These are phyloP conservation scores for Poecilia picta DNA, from an alignment of 2,797 vertebrate genomes.

Conservation along the genomic window DNA sequence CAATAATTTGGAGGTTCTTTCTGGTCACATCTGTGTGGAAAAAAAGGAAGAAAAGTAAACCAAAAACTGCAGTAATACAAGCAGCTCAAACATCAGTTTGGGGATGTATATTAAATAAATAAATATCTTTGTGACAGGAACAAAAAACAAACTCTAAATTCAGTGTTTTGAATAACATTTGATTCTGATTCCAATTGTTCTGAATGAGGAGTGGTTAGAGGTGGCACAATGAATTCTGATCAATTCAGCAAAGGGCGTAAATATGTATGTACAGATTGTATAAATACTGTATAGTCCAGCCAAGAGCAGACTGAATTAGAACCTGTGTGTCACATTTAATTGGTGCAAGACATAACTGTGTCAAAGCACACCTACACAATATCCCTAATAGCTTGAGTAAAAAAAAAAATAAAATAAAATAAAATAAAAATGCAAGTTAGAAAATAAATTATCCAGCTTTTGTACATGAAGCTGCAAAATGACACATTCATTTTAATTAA, in stretches of 20 bases:
- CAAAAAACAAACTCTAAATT: not conserved
- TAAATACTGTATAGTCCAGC: constrained; percentile 14
- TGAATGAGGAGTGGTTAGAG: not conserved
- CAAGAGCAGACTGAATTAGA: constrained; percentile 32
- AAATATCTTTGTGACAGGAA: not conserved
- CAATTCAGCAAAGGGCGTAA: constrained; percentile 8
- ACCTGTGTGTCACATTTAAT: constrained; percentile 40
- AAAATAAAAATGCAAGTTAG: not conserved
- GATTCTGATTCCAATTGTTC: not conserved
- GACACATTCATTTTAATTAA: not conserved
- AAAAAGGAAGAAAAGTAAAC: constrained; percentile 6
- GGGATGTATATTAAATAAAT: not conserved
- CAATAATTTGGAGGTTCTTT: constrained; percentile 53
- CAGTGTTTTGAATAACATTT: not conserved
- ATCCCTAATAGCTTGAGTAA: constrained; percentile 7
- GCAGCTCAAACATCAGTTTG: not conserved
- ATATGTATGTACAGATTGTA: constrained; percentile 16
- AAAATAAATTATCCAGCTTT: not conserved
- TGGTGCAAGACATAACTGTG: constrained; percentile 37
- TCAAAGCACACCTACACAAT: constrained; percentile 40
- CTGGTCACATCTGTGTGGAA: constrained; percentile 2
- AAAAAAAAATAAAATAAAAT: not conserved
- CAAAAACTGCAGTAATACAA: not conserved
- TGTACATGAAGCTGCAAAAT: not conserved
- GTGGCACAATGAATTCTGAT: not conserved